Base-by-base conservation (phyloP, 2,888 invertebrate genomes). In the Ceratothoa steindachneri region DNA sequence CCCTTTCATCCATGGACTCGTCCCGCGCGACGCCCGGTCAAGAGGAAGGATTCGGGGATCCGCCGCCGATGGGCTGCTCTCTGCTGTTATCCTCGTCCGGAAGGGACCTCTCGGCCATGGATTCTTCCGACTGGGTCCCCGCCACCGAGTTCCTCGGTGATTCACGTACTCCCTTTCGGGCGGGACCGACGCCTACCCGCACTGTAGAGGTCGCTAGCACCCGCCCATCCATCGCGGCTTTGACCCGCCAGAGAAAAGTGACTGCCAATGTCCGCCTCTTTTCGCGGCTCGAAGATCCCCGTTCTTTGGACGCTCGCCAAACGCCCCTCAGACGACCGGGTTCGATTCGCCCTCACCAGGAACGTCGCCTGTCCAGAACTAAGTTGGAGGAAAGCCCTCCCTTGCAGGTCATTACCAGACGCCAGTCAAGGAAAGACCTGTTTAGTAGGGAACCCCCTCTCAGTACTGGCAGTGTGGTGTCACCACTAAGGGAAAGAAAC, bases 261-360 rank as follows among this genome's bases (percentile, higher is more conserved):
- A 78, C 73, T 28, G 75, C 78, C 3, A 73, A 75, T 69, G 73
- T 78, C 30, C 78, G 73, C 19, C 55, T 78, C 24, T 78, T 78
- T 31, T 75, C 69, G n/a, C 70, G 55, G 15, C 60, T 70, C 19
- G 55, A 41, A 15, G 41, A 41, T 41, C 41, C 5, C 15, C n/a
- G n/a, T n/a, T n/a, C n/a, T n/a, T n/a, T n/a, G n/a, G n/a, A n/a
- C n/a, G n/a, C n/a, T n/a, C n/a, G n/a, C n/a, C n/a, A n/a, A n/a
- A n/a, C n/a, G n/a, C n/a, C n/a, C n/a, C n/a, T n/a, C n/a, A n/a
- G n/a, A n/a, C n/a, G n/a, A n/a, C 7, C 15, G 7, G 41, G 41
- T 15, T 15, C 15, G 7, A 9, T 15, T 9, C 15, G 7, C 7
- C 41, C 41, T 41, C 5, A 5, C 41, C 5, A 5, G 5, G 5